phyloP scores from a whole-genome alignment of 2,797 vertebrate species.

The Paratrypauchen microcephalus region DNA sequence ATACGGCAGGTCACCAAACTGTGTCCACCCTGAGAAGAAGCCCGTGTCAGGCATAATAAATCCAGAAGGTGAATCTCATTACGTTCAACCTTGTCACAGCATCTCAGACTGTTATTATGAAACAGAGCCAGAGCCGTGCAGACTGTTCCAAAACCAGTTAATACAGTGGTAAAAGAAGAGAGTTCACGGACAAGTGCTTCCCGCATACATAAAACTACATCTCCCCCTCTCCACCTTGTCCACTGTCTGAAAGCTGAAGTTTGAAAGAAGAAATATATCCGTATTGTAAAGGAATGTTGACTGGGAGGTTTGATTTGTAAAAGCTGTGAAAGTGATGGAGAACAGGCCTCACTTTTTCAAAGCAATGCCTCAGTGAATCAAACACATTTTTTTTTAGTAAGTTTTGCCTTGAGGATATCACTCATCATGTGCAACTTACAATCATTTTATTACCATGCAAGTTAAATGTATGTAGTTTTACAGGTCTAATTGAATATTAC shows the following conservation, averaged over 20 bases:
- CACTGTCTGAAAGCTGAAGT: constrained; percentile 19
- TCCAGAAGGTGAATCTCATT: constrained; percentile 57
- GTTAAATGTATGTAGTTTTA: no score
- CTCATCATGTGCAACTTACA: no score
- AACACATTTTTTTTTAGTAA: background rate
- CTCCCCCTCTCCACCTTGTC: constrained; percentile 33
- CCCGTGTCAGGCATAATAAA: constrained; percentile 61
- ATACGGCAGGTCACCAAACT: constrained; percentile 60
- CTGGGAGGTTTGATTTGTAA: constrained; percentile 1
- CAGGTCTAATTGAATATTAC: no score
- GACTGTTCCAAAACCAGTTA: constrained; percentile 57
- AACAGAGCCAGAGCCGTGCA: constrained; percentile 48
- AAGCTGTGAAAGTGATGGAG: background rate
- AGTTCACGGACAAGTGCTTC: constrained; percentile 51
- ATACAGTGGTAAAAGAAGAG: constrained; percentile 47
- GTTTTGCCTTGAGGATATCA: no score
- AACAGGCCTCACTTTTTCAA: background rate
- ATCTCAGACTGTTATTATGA: constrained; percentile 53
- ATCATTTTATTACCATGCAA: no score
- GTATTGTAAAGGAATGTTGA: background rate
- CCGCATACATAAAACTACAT: constrained; percentile 42
- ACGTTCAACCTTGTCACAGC: constrained; percentile 59
- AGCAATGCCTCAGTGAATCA: background rate
- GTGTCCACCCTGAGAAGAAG: constrained; percentile 52
- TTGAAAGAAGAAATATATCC: background rate